Evolutionary conservation across 2,797 vertebrate genomes (phyloP).

Genomic region (Gorsachius magnificus): DNA sequence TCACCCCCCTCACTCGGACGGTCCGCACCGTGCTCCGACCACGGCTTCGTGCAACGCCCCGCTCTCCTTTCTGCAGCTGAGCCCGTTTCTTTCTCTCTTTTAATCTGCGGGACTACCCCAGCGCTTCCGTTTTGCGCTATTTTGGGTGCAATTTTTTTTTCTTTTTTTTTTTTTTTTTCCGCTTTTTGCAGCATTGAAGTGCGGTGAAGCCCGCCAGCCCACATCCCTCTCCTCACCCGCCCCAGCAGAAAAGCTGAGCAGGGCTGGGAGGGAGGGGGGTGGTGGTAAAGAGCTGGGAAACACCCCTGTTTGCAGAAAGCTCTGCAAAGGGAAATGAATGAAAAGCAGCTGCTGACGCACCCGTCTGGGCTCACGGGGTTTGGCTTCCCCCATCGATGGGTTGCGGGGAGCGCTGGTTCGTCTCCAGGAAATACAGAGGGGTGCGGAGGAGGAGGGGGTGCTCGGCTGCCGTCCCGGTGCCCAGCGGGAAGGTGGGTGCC

Average conservation of each 20-base stretch:
- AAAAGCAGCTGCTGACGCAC: not conserved
- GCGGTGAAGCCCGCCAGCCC: not conserved
- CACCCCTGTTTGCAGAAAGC: not conserved
- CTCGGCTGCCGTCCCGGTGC: not conserved
- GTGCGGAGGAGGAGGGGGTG: not conserved
- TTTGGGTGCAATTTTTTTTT: not conserved
- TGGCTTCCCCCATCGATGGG: not conserved
- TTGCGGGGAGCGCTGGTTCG: rapidly evolving
- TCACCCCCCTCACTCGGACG: rapidly evolving
- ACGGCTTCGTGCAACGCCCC: rapidly evolving
- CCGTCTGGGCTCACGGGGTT: not conserved
- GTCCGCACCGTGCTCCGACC: rapidly evolving
- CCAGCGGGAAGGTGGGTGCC: not conserved
- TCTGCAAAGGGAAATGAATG: not conserved
- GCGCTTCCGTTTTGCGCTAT: not conserved
- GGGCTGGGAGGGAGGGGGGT: not conserved
- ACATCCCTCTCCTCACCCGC: not conserved
- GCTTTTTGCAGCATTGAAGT: not conserved
- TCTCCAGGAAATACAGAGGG: not conserved
- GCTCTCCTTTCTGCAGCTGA: not conserved
- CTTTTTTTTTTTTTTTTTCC: not conserved
- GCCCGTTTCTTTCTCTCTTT: not conserved
- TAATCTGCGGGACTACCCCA: not conserved
- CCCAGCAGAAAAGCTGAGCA: not conserved
- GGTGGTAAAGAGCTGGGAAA: not conserved